A percentile compares a stretch with the other conserved stretches of the same genome.
Evolutionary conservation across 2,797 vertebrate genomes (phyloP).

Genomic region (Sebastolobus altivelis): DNA sequence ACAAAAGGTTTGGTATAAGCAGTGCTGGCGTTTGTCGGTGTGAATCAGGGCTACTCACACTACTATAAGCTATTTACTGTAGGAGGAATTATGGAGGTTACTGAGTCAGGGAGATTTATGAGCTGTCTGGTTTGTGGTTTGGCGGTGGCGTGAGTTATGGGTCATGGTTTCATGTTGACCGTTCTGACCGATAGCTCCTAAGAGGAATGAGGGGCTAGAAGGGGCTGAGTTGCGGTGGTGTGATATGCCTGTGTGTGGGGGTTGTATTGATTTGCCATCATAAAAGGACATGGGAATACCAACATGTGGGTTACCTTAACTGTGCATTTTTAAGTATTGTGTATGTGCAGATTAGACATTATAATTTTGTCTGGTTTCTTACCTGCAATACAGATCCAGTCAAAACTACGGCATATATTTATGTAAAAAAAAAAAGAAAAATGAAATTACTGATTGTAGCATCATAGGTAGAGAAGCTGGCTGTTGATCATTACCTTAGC

Average conservation of each 20-base stretch:
- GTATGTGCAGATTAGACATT: too few relatives aligned
- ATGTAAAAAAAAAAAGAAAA: too few relatives aligned
- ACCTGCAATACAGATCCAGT: neutral
- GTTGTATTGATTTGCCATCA: constrained; percentile 56
- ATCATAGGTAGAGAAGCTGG: neutral
- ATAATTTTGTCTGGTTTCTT: neutral
- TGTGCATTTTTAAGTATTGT: neutral
- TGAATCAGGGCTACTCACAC: neutral
- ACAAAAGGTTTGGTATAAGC: neutral
- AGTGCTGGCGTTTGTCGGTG: neutral
- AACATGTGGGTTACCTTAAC: neutral
- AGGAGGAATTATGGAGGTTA: constrained; percentile 28
- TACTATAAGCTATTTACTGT: constrained; percentile 15
- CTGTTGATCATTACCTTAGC: neutral
- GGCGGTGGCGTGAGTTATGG: constrained; percentile 50
- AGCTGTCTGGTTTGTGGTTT: constrained; percentile 33
- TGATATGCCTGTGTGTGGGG: constrained; percentile 18
- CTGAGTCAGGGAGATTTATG: constrained; percentile 55
- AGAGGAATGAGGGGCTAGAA: constrained; percentile 21
- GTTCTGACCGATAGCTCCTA: constrained; percentile 40
- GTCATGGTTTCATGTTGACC: constrained; percentile 43
- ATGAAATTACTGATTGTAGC: neutral
- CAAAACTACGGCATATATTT: neutral
- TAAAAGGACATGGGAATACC: constrained; percentile 28
- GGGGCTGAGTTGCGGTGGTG: constrained; percentile 26